Evolutionary conservation across 2,888 invertebrate genomes (phyloP), one percentile per base, ranked within the genome.

Genomic region (Xylophagus ater): DNA sequence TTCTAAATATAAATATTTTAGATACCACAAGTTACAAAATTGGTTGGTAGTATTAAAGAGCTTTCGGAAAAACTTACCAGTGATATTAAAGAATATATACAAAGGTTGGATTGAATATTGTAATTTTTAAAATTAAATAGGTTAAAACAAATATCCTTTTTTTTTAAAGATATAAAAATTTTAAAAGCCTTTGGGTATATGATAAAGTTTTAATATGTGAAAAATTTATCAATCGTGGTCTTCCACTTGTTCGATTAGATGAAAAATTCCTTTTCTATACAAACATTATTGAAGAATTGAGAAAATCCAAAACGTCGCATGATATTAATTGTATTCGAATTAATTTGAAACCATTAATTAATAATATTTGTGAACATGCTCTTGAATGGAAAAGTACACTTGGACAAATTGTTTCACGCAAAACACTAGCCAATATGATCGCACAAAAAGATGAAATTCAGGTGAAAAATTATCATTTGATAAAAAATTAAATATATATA

Each of bases 211-310:
- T 73, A 8, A 76, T 80, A 2, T 84, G 85, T 50, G 81, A 85
- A 50, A 81, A 81, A 56, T 90, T 88, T 66, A 71, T 83, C 2
- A 69, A 72, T 31, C 78, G 76, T 45, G 71, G 70, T 47, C 72
- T 74, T 5, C 68, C 73, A 4, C 67, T 83, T 5, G 65, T 71
- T 26, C 52, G 58, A 45, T 87, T 81, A 59, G 88, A 92, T 53
- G 83, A 88, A 51, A 84, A 83, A 58, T 81, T 93, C 53, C 78
- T 80, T 59, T 86, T 81, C 59, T 92, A 87, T 60, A 76, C 78
- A 50, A 76, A 78, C 47, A 77, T 86, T 6, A 74, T 84, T 13
- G 68, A 74, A 4, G 81, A 82, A 46, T 62, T 87, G 34, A 60
- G 72, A 8, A 57, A 54, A 2, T 74, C 76, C 54, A 65, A 70